Percentiles rank a stretch among this genome's conserved stretches.
These are phyloP conservation scores for Linyphia triangularis DNA, from an alignment of 2,888 invertebrate genomes.

Conservation along the genomic window DNA sequence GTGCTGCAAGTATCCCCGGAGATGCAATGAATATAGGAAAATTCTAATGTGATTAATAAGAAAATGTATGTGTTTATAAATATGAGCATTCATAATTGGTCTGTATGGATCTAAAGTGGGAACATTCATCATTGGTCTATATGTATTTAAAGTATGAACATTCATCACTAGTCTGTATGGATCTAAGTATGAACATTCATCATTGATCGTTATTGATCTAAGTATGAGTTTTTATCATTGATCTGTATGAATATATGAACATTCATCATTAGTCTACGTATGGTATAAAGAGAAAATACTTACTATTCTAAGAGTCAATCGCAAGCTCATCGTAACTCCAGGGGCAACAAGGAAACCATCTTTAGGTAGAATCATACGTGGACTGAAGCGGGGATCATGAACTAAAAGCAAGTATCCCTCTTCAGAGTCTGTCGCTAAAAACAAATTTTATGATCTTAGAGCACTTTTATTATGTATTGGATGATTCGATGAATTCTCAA, in stretches of 20 bases:
- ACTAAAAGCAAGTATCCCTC: conserved; percentile 62
- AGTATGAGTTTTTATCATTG: too few relatives aligned
- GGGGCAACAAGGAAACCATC: conserved; percentile 67
- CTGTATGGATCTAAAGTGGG: too few relatives aligned
- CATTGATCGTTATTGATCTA: too few relatives aligned
- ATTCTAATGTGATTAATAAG: not conserved
- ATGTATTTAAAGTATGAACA: too few relatives aligned
- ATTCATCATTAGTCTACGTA: not conserved
- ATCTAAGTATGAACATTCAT: too few relatives aligned
- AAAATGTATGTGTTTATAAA: not conserved
- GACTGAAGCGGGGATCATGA: conserved; percentile 63
- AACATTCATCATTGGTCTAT: too few relatives aligned
- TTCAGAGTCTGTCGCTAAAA: conserved; percentile 56
- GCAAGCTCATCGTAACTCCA: conserved; percentile 69
- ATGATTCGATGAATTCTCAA: too few relatives aligned
- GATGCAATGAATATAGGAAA: not conserved
- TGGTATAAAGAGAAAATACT: not conserved
- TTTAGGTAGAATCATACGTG: conserved; percentile 59
- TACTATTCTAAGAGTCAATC: conserved; percentile 66
- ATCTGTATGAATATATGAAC: not conserved
- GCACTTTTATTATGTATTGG: too few relatives aligned
- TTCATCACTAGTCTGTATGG: too few relatives aligned
- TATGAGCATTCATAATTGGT: too few relatives aligned
- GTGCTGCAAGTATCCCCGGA: not conserved
- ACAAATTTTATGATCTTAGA: too few relatives aligned